A percentile compares a stretch with the other conserved stretches of the same genome.
These are phyloP conservation scores for Xiphophorus couchianus DNA, from an alignment of 2,113 vertebrate genomes.

Conservation along the genomic window DNA sequence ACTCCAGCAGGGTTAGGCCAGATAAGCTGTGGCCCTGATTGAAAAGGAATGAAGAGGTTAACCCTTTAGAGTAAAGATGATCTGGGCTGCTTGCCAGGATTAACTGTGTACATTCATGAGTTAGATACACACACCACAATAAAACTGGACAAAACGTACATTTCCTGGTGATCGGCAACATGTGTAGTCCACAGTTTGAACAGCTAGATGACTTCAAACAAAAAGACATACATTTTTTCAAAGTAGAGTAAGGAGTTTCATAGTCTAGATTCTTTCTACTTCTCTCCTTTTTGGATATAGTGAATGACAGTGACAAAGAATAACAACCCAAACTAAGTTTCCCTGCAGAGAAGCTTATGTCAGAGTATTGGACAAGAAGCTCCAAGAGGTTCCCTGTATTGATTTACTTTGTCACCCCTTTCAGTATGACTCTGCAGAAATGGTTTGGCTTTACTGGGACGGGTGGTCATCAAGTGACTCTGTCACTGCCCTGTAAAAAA, in stretches of 20 bases:
- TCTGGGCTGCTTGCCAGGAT: slow-evolving; percentile 61
- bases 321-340: slow-evolving; percentile 49
- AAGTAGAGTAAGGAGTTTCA: slow-evolving; percentile 31
- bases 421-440: slow-evolving; percentile 29
- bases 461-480: slow-evolving; percentile 32
- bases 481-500: slow-evolving; percentile 25
- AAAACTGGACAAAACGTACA: neutral
- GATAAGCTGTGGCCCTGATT: slow-evolving; percentile 76
- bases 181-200: neutral
- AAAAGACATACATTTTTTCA: neutral
- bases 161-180: neutral
- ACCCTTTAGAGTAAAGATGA: slow-evolving; percentile 59
- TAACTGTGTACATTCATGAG: slow-evolving; percentile 32
- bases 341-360: slow-evolving; percentile 37
- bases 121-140: slow-evolving; percentile 6
- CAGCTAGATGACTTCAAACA: neutral
- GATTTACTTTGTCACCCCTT: slow-evolving; percentile 42
- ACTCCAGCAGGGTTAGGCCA: slow-evolving; percentile 66
- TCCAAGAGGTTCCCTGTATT: slow-evolving; percentile 44
- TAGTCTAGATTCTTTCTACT: slow-evolving; percentile 28
- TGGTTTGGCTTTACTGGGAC: slow-evolving; percentile 19
- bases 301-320: slow-evolving; percentile 63
- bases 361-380: slow-evolving; percentile 33
- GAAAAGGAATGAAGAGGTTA: slow-evolving; percentile 74
- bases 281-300: slow-evolving; percentile 35